phyloP scores from a whole-genome alignment of 1,140 invertebrate species.

The Rhopalosiphum padi region DNA sequence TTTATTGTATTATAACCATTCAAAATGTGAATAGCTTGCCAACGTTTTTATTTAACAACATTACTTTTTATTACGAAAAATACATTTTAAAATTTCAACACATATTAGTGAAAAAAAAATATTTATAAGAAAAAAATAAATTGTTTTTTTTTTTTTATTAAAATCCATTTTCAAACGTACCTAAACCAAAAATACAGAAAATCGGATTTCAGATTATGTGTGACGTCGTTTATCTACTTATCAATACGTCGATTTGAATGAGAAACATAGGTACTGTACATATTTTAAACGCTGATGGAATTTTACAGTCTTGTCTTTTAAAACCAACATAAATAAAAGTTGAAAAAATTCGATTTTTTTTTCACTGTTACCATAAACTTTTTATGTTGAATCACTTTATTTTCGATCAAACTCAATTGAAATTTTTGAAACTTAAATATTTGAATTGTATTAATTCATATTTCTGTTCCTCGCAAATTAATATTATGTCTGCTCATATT shows the following conservation, averaged over 20 bases:
- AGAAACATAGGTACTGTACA: background rate
- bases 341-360: background rate
- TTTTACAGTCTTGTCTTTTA: background rate
- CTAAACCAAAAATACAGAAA: background rate
- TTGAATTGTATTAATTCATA: background rate
- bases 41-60: background rate
- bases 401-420: background rate
- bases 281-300: background rate
- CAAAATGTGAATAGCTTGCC: background rate
- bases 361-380: background rate
- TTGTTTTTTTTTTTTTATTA: background rate
- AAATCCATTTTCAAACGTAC: background rate
- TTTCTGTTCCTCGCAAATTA: background rate
- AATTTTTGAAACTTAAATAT: background rate
- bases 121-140: background rate
- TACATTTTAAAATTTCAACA: background rate
- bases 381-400: background rate
- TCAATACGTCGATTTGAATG: background rate
- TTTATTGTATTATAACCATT: background rate
- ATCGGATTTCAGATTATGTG: slow-evolving; percentile 7
- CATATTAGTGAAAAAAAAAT: background rate
- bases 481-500: background rate
- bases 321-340: background rate
- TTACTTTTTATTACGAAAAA: background rate
- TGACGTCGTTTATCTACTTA: background rate